Conservation (phyloP, 2,888 invertebrate genomes). For the Hirtodrosophila trivittata region DNA sequence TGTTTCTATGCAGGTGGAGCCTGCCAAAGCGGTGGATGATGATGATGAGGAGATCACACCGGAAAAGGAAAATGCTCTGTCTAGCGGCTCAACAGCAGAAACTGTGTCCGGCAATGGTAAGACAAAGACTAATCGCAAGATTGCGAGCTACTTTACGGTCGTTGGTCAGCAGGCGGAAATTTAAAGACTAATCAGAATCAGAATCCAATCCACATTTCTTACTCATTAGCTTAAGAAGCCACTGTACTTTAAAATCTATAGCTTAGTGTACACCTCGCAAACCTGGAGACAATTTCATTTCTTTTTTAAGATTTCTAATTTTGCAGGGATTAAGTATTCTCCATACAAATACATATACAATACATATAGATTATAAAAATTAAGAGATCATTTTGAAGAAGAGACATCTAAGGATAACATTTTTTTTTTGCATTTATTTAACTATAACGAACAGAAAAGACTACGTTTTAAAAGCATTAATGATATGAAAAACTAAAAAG, state of each 20-base stretch:
- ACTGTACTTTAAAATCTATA: slow-evolving; percentile 64
- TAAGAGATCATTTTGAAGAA: slow-evolving; percentile 8
- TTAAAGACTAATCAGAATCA: slow-evolving; percentile 70
- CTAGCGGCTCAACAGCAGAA: slow-evolving; percentile 37
- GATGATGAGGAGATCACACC: slow-evolving; percentile 59
- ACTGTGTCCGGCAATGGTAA: slow-evolving; percentile 51
- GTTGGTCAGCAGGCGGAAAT: slow-evolving; percentile 79
- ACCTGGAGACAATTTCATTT: slow-evolving; percentile 45
- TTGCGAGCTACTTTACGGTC: slow-evolving; percentile 80
- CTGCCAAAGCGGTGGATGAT: slow-evolving; percentile 37
- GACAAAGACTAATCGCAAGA: slow-evolving; percentile 72
- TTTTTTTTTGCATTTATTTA: slow-evolving; percentile 48
- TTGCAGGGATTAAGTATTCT: slow-evolving; percentile 76
- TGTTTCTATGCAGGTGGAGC: slow-evolving; percentile 79
- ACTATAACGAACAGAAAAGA: slow-evolving; percentile 62
- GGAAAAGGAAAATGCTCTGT: slow-evolving; percentile 66
- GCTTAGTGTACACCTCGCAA: slow-evolving; percentile 64
- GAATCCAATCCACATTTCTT: slow-evolving; percentile 45
- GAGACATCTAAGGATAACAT: slow-evolving; percentile 9
- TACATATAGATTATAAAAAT: slow-evolving; percentile 17
- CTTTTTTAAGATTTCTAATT: slow-evolving; percentile 50
- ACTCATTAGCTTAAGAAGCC: slow-evolving; percentile 69
- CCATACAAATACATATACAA: slow-evolving; percentile 39
- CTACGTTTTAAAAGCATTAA: slow-evolving; percentile 74
- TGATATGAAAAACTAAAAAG: slow-evolving; percentile 29